Evolutionary conservation across 2,888 invertebrate species (phyloP), one percentile per base, ranked within the genome.

Genomic region (Dicranocentrus wangi): DNA sequence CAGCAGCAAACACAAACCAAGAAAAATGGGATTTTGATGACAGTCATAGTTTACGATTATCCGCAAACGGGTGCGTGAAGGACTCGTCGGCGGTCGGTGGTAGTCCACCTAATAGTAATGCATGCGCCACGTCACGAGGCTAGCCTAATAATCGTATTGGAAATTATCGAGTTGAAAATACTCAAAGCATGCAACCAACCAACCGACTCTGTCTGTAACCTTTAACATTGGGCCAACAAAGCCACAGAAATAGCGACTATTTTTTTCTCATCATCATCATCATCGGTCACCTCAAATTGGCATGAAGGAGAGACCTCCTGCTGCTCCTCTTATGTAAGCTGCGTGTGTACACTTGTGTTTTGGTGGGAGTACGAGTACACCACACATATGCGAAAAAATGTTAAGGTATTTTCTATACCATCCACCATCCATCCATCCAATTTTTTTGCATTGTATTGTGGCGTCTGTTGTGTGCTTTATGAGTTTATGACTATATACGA

Each of bases 211-310:
- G n/a, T n/a, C n/a, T 32, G 17, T 51, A 51, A 51, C 7, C 51
- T 51, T 51, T 51, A 51, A 51, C 19, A 51, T 51, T 51, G 51
- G 17, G 43, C n/a, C n/a, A n/a, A 32, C n/a, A 51, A 51, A 51
- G 51, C 51, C 51, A 51, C 51, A 51, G 19, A n/a, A 2, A 51
- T 47, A 47, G 17, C 17, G 15, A 3, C 3, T 19, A 51, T 17
- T 51, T 51, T 51, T 51, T 51, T 51, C 3, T 19, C 19, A 51
- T 19, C 51, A 51, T 17, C 47, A 61, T 19, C 25, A 32, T 32
- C 73, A 73, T 73, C 73, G 73, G 73, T 73, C 63, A 73, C 63
- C 65, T 53, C 42, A 73, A 73, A 73, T 53, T 73, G 73, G 73
- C 65, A 65, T 73, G 65, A 73, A 73, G 73, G 73, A 73, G 73